Evolutionary conservation across 2,113 vertebrate genomes (phyloP).

Genomic region (Coryphaenoides rupestris): DNA sequence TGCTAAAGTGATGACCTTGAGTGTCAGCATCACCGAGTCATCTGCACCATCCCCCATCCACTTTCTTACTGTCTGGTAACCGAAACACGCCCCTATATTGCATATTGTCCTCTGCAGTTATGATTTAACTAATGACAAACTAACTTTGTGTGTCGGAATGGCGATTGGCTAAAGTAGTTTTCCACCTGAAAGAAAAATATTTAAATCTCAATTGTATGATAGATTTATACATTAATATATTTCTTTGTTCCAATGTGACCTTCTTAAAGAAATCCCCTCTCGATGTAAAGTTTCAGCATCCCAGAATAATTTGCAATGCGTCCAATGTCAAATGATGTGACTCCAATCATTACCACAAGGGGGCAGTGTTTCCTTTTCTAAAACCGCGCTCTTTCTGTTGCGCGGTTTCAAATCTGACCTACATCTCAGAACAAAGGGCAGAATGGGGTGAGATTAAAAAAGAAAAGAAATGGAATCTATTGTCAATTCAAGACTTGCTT

Average conservation of each 20-base stretch:
- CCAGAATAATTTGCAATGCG: background rate
- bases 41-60: too few relatives aligned
- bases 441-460: conserved; percentile 31
- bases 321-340: background rate
- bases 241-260: background rate
- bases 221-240: background rate
- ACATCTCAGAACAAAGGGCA: conserved; percentile 54
- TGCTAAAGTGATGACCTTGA: too few relatives aligned
- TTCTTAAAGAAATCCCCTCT: background rate
- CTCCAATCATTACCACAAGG: conserved; percentile 40
- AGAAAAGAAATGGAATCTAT: conserved; percentile 37
- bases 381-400: conserved; percentile 41
- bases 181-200: background rate
- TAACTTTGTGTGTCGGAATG: too few relatives aligned
- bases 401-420: conserved; percentile 58
- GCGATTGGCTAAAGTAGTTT: too few relatives aligned
- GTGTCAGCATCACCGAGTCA: too few relatives aligned
- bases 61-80: too few relatives aligned
- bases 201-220: background rate
- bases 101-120: too few relatives aligned
- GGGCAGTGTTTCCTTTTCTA: conserved; percentile 46
- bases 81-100: too few relatives aligned
- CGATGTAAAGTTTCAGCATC: background rate
- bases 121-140: too few relatives aligned
- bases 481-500: conserved; percentile 41